A percentile compares a stretch with the other conserved stretches of the same genome.
Evolutionary conservation across 2,113 vertebrate genomes (phyloP).

Genomic region (Bettongia penicillata): DNA sequence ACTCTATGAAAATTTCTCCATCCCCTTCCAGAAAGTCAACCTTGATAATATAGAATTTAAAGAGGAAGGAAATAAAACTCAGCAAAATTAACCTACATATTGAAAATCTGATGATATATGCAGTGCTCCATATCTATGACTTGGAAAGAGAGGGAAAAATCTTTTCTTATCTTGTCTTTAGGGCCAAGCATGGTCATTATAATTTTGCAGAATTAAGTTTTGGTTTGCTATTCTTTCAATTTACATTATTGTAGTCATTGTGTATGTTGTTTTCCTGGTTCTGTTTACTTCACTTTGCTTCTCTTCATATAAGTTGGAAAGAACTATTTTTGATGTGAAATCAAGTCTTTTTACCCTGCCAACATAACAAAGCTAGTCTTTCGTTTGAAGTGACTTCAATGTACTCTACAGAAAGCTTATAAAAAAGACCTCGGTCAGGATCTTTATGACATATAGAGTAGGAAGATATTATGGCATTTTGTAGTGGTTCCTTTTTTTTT

Average conservation of each 20-base stretch:
- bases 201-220: background rate
- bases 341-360: background rate
- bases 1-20: background rate
- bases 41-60: background rate
- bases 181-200: background rate
- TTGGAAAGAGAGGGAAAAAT: background rate
- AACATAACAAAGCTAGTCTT: background rate
- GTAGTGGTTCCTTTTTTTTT: background rate
- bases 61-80: background rate
- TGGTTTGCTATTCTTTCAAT: background rate
- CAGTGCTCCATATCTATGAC: background rate
- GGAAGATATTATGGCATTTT: background rate
- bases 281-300: background rate
- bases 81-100: background rate
- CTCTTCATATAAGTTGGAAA: background rate
- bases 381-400: background rate
- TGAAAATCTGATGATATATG: background rate
- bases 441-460: background rate
- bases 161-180: background rate
- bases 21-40: background rate
- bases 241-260: background rate
- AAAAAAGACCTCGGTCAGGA: constrained; percentile 3
- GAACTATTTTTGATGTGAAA: constrained; percentile 10
- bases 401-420: background rate
- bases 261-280: background rate